Percentiles rank a stretch among this genome's conserved stretches.
Evolutionary conservation across 2,797 vertebrate genomes (phyloP).

Genomic region (Graptemys geographica): DNA sequence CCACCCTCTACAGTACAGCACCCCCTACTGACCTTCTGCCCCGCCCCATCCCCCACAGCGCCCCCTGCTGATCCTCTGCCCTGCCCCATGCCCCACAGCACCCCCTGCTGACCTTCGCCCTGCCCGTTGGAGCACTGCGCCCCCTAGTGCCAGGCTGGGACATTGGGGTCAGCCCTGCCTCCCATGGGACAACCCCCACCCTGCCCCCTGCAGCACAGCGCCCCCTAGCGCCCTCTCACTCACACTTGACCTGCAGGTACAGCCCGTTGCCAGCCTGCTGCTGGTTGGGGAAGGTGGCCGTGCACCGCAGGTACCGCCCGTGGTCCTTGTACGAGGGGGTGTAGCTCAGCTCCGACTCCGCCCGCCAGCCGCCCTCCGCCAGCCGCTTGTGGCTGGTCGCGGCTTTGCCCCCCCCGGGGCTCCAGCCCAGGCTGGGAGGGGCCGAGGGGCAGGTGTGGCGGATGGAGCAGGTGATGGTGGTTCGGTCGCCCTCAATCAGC

Average conservation of each 20-base stretch:
- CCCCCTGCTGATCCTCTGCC: no score
- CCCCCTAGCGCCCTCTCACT: neutral
- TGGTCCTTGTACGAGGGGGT: constrained; percentile 75
- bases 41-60: no score
- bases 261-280: constrained; percentile 18
- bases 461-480: constrained; percentile 83
- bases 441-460: constrained; percentile 78
- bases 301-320: constrained; percentile 75
- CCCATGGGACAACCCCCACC: no score
- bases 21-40: no score
- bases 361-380: constrained; percentile 33
- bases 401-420: constrained; percentile 54
- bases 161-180: no score
- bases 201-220: neutral
- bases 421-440: constrained; percentile 80
- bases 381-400: constrained; percentile 8
- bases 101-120: no score
- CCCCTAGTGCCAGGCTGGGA: no score
- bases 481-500: constrained; percentile 79
- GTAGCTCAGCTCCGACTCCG: constrained; percentile 79
- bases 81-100: no score
- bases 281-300: constrained; percentile 71
- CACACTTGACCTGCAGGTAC: constrained; percentile 83
- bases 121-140: no score
- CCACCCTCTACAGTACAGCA: no score